Evolutionary conservation across 2,888 invertebrate species (phyloP).

Genomic region (Troilus luridus): DNA sequence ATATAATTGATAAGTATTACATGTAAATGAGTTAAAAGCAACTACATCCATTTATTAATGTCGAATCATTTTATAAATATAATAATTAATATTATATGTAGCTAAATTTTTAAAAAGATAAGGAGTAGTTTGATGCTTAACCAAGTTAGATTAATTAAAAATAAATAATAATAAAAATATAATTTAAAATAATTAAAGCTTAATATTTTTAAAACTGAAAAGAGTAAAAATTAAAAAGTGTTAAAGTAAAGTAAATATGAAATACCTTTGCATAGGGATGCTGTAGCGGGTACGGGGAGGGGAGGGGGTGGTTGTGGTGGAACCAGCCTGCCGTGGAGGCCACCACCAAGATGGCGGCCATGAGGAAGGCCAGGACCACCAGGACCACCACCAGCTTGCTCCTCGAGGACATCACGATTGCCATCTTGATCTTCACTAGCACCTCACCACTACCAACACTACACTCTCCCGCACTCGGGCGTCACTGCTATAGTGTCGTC

Average conservation of each 20-base stretch:
- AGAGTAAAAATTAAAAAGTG: too few species aligned
- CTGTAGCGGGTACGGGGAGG: constrained; percentile 62
- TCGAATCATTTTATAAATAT: too few species aligned
- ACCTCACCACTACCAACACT: not conserved
- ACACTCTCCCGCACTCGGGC: constrained; percentile 47
- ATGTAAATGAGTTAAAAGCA: too few species aligned
- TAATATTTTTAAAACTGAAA: too few species aligned
- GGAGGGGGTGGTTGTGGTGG: constrained; percentile 67
- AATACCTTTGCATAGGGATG: constrained; percentile 62
- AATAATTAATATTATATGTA: too few species aligned
- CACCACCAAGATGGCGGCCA: constrained; percentile 67
- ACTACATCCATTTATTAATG: too few species aligned
- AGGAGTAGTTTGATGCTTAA: too few species aligned
- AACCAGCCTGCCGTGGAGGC: constrained; percentile 75
- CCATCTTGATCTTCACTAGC: constrained; percentile 67
- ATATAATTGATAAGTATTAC: too few species aligned
- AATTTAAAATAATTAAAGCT: too few species aligned
- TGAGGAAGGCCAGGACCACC: constrained; percentile 67
- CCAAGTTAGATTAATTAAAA: too few species aligned
- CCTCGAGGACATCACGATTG: constrained; percentile 68
- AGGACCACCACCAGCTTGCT: constrained; percentile 68
- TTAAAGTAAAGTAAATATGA: not conserved
- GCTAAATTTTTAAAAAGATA: too few species aligned
- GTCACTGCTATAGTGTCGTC: not conserved
- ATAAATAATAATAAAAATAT: too few species aligned